phyloP scores from a whole-genome alignment of 2,113 vertebrate genomes.

The Baryphthengus martii region DNA sequence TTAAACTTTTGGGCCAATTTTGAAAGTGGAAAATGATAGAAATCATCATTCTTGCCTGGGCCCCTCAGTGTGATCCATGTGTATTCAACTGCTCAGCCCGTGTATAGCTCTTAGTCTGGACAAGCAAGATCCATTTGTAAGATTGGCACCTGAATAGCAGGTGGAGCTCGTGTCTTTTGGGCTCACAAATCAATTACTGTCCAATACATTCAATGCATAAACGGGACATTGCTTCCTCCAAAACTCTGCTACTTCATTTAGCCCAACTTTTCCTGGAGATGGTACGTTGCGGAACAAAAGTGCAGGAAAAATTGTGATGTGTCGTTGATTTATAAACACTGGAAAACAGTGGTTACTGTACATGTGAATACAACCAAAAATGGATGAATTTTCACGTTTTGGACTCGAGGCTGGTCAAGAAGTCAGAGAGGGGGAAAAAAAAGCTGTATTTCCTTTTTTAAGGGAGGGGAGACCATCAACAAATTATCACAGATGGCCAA shows the following conservation, averaged over 20 bases:
- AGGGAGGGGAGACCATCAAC: slow-evolving; percentile 3
- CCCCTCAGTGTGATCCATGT: accelerated
- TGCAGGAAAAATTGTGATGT: not conserved
- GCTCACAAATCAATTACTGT: not conserved
- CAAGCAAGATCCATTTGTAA: not conserved
- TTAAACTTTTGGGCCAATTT: not conserved
- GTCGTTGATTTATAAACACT: slow-evolving; percentile 17
- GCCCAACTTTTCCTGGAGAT: not conserved
- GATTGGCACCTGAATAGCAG: not conserved
- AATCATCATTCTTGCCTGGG: not conserved
- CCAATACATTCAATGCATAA: not conserved
- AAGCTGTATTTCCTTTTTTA: not conserved
- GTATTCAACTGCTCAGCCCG: not conserved
- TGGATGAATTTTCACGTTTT: slow-evolving; percentile 39
- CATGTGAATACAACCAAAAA: slow-evolving; percentile 1
- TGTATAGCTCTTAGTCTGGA: not conserved
- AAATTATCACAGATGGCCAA: not conserved
- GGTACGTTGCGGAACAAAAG: not conserved
- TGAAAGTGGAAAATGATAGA: not conserved
- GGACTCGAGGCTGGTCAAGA: slow-evolving; percentile 13
- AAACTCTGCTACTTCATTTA: not conserved
- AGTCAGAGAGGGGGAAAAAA: not conserved
- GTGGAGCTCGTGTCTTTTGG: not conserved
- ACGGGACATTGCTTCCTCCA: accelerated
- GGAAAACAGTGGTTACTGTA: not conserved